Percentiles rank a stretch among this genome's conserved stretches.
Evolutionary conservation across 2,888 invertebrate species (phyloP).

Genomic region (Apodemia mormo): DNA sequence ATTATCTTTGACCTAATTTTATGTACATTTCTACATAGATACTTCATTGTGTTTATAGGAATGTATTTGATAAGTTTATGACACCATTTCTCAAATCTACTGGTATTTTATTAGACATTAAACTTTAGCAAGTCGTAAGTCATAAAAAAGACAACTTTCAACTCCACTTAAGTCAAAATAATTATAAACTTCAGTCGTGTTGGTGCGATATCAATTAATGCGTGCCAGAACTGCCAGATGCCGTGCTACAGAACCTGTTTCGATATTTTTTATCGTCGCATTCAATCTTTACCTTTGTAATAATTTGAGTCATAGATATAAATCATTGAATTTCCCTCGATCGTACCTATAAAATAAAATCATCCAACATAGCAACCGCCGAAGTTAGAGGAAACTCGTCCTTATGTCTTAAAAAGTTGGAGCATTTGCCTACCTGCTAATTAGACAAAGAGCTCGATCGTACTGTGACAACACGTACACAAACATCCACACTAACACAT

Average conservation of each 20-base stretch:
- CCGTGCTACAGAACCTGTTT: conserved; percentile 70
- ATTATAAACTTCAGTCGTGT: conserved; percentile 63
- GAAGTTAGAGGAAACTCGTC: conserved; percentile 34
- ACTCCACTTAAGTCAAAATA: conserved; percentile 42
- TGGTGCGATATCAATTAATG: conserved; percentile 74
- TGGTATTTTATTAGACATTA: not conserved
- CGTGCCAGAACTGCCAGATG: conserved; percentile 77
- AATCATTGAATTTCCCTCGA: not conserved
- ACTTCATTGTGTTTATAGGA: not conserved
- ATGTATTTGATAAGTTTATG: not conserved
- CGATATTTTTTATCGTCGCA: conserved; percentile 58
- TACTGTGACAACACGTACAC: conserved; percentile 65
- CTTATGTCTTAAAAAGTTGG: conserved; percentile 48
- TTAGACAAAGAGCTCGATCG: conserved; percentile 74
- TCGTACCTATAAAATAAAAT: conserved; percentile 20
- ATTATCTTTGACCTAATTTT: not conserved
- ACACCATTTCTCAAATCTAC: not conserved
- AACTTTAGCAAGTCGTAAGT: not conserved
- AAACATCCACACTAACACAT: conserved; percentile 67
- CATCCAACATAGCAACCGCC: conserved; percentile 42
- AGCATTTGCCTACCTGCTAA: conserved; percentile 75
- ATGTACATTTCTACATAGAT: not conserved
- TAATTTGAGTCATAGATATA: conserved; percentile 14
- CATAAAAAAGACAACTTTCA: conserved; percentile 36
- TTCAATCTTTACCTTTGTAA: conserved; percentile 58